A percentile compares a stretch with the other conserved stretches of the same genome.
phyloP scores from a whole-genome alignment of 1,140 invertebrate species.

The Drosophila seguyi region DNA sequence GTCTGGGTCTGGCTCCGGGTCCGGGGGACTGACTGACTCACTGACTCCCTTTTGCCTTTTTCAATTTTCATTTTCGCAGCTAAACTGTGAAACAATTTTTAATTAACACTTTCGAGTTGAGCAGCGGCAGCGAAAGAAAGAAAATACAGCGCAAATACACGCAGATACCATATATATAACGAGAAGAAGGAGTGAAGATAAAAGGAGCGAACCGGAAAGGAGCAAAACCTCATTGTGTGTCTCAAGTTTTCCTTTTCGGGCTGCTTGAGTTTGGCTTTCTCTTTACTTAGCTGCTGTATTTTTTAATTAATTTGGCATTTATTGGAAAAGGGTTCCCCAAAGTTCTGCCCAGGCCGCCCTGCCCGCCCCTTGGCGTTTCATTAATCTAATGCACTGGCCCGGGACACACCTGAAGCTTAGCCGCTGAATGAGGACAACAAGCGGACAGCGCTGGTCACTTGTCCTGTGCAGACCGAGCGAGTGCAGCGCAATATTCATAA shows the following conservation, averaged over 20 bases:
- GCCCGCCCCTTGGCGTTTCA: conserved; percentile 49
- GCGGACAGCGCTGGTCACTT: conserved; percentile 52
- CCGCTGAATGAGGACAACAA: conserved; percentile 43
- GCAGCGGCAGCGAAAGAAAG: conserved; percentile 40
- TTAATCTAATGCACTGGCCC: conserved; percentile 77
- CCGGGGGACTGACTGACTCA: conserved; percentile 13
- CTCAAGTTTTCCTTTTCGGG: conserved; percentile 76
- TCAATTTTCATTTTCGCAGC: conserved; percentile 85
- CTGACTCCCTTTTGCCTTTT: conserved; percentile 68
- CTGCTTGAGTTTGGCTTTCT: conserved; percentile 75
- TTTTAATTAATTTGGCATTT: conserved; percentile 84
- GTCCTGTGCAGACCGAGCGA: conserved; percentile 47
- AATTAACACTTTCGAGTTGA: conserved; percentile 84
- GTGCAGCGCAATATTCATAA: conserved; percentile 73
- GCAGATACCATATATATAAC: conserved; percentile 53
- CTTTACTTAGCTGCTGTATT: conserved; percentile 78
- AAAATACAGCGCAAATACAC: conserved; percentile 51
- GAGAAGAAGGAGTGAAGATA: conserved; percentile 46
- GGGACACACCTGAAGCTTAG: conserved; percentile 55
- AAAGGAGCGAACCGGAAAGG: conserved; percentile 27
- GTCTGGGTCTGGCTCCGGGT: conserved; percentile 24
- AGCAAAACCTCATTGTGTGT: conserved; percentile 75
- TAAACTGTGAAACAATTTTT: conserved; percentile 85
- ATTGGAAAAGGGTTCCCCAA: conserved; percentile 76
- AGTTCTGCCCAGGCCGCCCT: conserved; percentile 14